Evolutionary conservation across 2,797 vertebrate genomes (phyloP).

Genomic region (Cichlasoma orientale): DNA sequence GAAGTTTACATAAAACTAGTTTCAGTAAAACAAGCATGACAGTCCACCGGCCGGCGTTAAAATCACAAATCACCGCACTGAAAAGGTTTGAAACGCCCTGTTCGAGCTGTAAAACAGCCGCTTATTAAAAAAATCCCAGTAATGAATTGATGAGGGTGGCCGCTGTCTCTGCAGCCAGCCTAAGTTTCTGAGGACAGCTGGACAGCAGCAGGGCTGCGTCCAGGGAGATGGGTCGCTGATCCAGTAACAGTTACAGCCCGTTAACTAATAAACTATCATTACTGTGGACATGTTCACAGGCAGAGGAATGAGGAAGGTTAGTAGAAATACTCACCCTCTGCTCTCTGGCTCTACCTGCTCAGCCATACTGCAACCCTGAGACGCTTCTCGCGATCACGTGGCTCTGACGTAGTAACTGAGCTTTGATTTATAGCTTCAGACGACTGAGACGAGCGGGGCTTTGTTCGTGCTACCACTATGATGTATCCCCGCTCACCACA

Average conservation of each 20-base stretch:
- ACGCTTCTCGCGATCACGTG: slow-evolving; percentile 39
- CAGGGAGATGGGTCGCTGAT: too few species aligned
- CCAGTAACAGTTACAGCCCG: not conserved
- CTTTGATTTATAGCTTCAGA: not conserved
- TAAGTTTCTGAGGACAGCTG: not conserved
- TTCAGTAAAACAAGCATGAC: not conserved
- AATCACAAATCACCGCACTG: not conserved
- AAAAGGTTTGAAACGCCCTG: not conserved
- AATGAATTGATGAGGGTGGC: not conserved
- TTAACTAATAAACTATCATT: not conserved
- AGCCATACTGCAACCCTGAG: slow-evolving; percentile 68
- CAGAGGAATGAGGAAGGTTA: not conserved
- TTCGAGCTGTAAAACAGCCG: too few species aligned
- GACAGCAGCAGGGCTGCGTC: not conserved
- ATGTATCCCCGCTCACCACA: not conserved
- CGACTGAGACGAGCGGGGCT: not conserved
- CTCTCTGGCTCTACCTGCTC: slow-evolving; percentile 38
- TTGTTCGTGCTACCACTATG: not conserved
- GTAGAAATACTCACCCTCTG: slow-evolving; percentile 61
- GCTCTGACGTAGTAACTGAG: not conserved
- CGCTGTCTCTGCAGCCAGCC: not conserved
- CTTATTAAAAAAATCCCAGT: not conserved
- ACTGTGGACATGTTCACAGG: not conserved
- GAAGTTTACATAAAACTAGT: rapidly evolving
- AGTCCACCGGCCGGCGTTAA: not conserved